These are phyloP conservation scores for Eupsilia transversa DNA, from an alignment of 2,888 invertebrate species.

Conservation along the genomic window DNA sequence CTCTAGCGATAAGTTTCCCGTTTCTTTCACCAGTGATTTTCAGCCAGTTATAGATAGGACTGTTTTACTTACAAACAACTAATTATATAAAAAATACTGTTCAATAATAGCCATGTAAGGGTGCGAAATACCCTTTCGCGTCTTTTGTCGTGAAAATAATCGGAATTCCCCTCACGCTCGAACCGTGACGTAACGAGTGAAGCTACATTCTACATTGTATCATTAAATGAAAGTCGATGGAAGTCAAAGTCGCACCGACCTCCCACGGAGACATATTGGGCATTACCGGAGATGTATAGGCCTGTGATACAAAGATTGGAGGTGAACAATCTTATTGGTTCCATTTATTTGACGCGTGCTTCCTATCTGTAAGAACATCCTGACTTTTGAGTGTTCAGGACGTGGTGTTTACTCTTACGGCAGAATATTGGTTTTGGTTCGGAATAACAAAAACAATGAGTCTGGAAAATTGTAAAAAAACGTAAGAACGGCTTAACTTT, in stretches of 20 bases:
- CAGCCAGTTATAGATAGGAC: background rate
- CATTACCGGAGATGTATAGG: conserved; percentile 60
- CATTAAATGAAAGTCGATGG: conserved; percentile 61
- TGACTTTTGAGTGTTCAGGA: background rate
- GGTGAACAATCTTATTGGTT: conserved; percentile 61
- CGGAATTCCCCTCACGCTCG: conserved; percentile 60
- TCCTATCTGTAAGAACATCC: conserved; percentile 19
- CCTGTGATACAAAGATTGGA: conserved; percentile 62
- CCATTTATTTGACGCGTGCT: conserved; percentile 55
- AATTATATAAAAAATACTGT: conserved; percentile 16
- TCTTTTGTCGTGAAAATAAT: conserved; percentile 66
- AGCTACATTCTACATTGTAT: conserved; percentile 48
- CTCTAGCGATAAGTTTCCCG: background rate
- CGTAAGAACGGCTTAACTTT: background rate
- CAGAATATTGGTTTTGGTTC: conserved; percentile 7
- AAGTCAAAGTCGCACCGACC: conserved; percentile 52
- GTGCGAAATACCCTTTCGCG: conserved; percentile 34
- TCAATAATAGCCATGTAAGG: conserved; percentile 15
- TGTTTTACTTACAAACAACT: background rate
- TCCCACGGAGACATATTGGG: conserved; percentile 58
- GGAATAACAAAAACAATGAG: background rate
- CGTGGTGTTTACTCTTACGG: background rate
- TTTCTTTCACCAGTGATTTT: background rate
- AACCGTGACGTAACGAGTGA: conserved; percentile 63
- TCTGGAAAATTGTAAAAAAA: background rate